phyloP scores from a whole-genome alignment of 2,797 vertebrate species.

The Danionella dracula region DNA sequence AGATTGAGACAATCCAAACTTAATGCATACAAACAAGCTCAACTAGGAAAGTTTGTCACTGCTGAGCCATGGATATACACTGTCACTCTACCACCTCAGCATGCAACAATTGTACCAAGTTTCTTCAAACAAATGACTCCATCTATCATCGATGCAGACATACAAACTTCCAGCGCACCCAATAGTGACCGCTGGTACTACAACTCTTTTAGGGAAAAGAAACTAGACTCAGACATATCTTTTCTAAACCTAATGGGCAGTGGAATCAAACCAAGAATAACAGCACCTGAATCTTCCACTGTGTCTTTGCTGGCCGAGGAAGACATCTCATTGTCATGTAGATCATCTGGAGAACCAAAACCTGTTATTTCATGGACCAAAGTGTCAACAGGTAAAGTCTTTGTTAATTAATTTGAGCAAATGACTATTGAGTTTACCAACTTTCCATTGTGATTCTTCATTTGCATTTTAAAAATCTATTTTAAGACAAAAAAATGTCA shows the following conservation, averaged over 20 bases:
- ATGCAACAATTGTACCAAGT: conserved; percentile 43
- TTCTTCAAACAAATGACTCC: conserved; percentile 35
- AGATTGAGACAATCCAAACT: conserved; percentile 74
- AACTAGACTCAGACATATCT: conserved; percentile 57
- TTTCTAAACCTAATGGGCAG: conserved; percentile 58
- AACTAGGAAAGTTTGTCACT: conserved; percentile 60
- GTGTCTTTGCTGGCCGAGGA: conserved; percentile 67
- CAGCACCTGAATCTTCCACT: conserved; percentile 55
- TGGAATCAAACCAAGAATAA: conserved; percentile 65
- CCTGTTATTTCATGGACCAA: conserved; percentile 72
- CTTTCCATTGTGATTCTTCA: no score
- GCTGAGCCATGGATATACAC: conserved; percentile 52
- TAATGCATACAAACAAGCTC: conserved; percentile 57
- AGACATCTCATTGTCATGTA: conserved; percentile 66
- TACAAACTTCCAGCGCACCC: conserved; percentile 24
- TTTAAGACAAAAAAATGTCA: no score
- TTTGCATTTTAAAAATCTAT: no score
- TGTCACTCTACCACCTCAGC: conserved; percentile 33
- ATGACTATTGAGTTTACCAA: no score
- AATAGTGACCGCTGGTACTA: conserved; percentile 54
- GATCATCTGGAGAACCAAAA: conserved; percentile 64
- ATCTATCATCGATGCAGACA: conserved; percentile 45
- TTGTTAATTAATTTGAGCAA: no score
- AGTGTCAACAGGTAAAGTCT: conserved; percentile 72
- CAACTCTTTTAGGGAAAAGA: conserved; percentile 46